Evolutionary conservation across 1,140 invertebrate species (phyloP).

Genomic region (Rhopalosiphum maidis): DNA sequence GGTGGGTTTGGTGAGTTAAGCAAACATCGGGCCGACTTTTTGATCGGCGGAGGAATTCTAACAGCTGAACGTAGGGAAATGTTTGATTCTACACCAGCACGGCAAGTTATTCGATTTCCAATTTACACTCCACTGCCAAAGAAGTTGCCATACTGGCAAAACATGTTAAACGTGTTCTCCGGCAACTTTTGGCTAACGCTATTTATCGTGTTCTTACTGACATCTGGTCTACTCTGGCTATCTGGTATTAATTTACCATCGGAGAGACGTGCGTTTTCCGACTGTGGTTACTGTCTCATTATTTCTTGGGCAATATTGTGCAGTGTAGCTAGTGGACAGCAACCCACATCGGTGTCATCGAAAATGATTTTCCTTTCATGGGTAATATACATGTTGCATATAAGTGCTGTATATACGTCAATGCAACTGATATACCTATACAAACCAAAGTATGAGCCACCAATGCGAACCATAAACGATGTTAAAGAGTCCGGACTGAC

Average conservation of each 20-base stretch:
- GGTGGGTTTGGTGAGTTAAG: conserved; percentile 23
- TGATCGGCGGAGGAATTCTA: not conserved
- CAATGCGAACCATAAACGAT: conserved; percentile 30
- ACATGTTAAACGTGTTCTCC: conserved; percentile 38
- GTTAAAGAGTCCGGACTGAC: not conserved
- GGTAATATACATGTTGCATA: conserved; percentile 25
- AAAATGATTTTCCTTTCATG: conserved; percentile 27
- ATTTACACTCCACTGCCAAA: not conserved
- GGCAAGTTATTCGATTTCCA: not conserved
- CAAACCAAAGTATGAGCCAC: conserved; percentile 4
- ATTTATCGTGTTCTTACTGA: not conserved
- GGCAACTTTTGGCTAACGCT: not conserved
- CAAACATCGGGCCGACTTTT: not conserved
- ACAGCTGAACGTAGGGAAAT: not conserved
- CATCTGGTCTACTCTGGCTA: not conserved
- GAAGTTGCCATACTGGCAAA: conserved; percentile 36
- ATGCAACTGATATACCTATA: conserved; percentile 41
- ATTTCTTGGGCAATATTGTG: conserved; percentile 41
- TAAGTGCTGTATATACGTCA: conserved; percentile 41
- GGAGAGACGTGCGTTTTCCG: not conserved
- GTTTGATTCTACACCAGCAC: not conserved
- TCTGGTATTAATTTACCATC: not conserved
- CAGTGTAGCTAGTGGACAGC: not conserved
- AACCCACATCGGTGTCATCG: not conserved
- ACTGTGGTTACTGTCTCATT: not conserved